Evolutionary conservation across 2,113 vertebrate genomes (phyloP).

Genomic region (Haplochromis vanheusdeni): DNA sequence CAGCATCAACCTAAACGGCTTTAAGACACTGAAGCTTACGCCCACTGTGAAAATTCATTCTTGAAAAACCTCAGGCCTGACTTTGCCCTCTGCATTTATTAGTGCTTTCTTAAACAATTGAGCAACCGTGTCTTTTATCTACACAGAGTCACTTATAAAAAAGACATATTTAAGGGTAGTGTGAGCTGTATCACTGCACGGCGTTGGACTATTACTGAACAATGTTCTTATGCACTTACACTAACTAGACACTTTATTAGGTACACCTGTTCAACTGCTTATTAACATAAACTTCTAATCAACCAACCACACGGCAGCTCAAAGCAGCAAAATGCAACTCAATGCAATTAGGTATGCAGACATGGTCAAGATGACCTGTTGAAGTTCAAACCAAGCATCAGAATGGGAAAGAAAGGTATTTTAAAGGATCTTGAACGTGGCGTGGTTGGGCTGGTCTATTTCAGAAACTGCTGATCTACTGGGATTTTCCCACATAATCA

Average conservation of each 20-base stretch:
- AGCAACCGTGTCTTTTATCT: neutral
- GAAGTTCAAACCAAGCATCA: neutral
- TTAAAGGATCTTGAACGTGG: neutral
- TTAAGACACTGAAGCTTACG: neutral
- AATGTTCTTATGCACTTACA: neutral
- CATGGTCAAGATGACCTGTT: neutral
- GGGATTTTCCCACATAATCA: neutral
- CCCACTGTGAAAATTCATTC: slow-evolving; percentile 7
- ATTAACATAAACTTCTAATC: neutral
- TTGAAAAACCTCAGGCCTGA: neutral
- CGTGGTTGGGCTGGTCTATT: neutral
- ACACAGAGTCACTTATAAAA: neutral
- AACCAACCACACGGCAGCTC: neutral
- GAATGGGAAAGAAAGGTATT: neutral
- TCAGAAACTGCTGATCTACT: neutral
- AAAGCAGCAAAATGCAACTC: neutral
- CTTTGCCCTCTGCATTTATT: slow-evolving; percentile 3
- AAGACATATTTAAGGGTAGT: neutral
- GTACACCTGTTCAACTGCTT: neutral
- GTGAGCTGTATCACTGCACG: neutral
- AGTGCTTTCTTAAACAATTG: neutral
- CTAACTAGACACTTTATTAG: neutral
- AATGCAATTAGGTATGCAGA: neutral
- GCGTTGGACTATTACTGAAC: neutral
- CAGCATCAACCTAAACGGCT: neutral